These are phyloP conservation scores for Belonocnema kinseyi DNA, from an alignment of 1,140 invertebrate genomes.

Conservation along the genomic window DNA sequence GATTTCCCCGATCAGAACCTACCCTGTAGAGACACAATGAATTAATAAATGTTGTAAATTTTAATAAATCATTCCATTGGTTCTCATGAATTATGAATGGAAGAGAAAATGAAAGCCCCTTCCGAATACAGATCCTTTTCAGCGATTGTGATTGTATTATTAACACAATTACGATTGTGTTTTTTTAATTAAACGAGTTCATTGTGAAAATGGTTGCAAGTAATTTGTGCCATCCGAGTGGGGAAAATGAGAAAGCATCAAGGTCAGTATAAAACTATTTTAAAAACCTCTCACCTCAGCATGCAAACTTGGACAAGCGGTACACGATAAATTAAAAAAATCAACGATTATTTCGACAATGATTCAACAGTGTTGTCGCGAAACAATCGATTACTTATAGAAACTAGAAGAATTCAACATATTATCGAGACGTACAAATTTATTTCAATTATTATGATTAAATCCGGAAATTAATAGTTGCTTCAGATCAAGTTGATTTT, in stretches of 20 bases:
- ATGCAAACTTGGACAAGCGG: constrained; percentile 13
- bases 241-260: constrained; percentile 7
- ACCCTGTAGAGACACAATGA: too few relatives aligned
- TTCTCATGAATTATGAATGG: too few relatives aligned
- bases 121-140: neutral
- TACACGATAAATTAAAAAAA: neutral
- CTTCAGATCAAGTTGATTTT: neutral
- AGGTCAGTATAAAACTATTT: constrained; percentile 16
- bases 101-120: neutral
- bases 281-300: constrained; percentile 6
- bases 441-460: neutral
- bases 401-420: neutral
- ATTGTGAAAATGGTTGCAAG: neutral
- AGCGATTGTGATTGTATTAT: neutral
- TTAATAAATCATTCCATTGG: too few relatives aligned
- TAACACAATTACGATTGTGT: neutral
- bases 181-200: neutral
- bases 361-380: constrained; percentile 14
- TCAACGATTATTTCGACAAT: neutral
- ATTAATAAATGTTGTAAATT: too few relatives aligned
- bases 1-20: too few relatives aligned
- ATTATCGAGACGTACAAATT: neutral
- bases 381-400: constrained; percentile 13
- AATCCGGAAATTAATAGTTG: neutral
- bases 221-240: constrained; percentile 4